Conservation (phyloP, 2,113 vertebrate species). For the western clawed frog (Xenopus tropicalis) region UCB_Xtro_10.0 CM004444.2:80606501-80607000, state of each 20-base stretch:
- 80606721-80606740: slow-evolving; percentile 77
- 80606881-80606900: slow-evolving; percentile 66
- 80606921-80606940: slow-evolving; percentile 71
- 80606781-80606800: slow-evolving; percentile 78
- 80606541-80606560: too few relatives aligned
- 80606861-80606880: slow-evolving; percentile 74
- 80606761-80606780: slow-evolving; percentile 92
- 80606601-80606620: too few relatives aligned
- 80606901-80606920: slow-evolving; percentile 85
- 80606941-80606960: slow-evolving; percentile 73
- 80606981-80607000: slow-evolving; percentile 75
- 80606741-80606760: slow-evolving; percentile 87
- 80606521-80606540: too few relatives aligned
- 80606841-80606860: slow-evolving; percentile 66
- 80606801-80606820: slow-evolving; percentile 77
- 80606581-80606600: too few relatives aligned
- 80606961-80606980: slow-evolving; percentile 76
- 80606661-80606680: too few relatives aligned
- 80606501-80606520: too few relatives aligned
- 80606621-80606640: too few relatives aligned
- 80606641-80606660: too few relatives aligned
- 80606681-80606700: too few relatives aligned
- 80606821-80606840: slow-evolving; percentile 82
- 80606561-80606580: too few relatives aligned
- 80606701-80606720: too few relatives aligned